Evolutionary conservation across 1,140 invertebrate species (phyloP), one percentile per base, ranked within the genome.

Genomic region (Sarcophaga peregrina): DNA sequence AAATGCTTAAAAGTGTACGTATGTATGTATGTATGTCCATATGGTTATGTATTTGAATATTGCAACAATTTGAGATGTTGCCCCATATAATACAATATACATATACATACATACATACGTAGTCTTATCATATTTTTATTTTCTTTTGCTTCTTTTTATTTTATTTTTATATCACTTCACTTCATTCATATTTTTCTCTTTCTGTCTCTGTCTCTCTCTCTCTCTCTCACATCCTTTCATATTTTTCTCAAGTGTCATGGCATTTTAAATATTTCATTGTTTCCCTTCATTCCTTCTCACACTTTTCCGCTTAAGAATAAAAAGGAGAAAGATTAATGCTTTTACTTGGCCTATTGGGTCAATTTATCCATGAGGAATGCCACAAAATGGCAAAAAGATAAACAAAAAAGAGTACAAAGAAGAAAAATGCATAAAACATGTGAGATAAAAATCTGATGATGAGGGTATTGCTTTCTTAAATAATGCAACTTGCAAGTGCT

Each of bases 301-400:
- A 37, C 25, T 37, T 4, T 37, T 37, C 4, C 25, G 25, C 25
- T 37, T 37, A 37, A n/a, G 54, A 58, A n/a, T 58, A 58, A n/a
- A 58, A n/a, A 58, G n/a, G 54, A n/a, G 11, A 58, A 58, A 58
- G 54, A 58, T 58, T n/a, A 68, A 68, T 68, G 9, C 20, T 68
- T 20, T 68, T 58, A n/a, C 54, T 2, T n/a, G n/a, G 62, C 62
- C 62, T 68, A 68, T 20, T 68, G 62, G 62, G 17, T 68, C 62
- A 68, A 68, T 68, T 68, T 37, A 37, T 37, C 25, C 25, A 37
- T 37, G 25, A 37, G 25, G 25, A 37, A 37, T 37, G 25, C 25
- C 25, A 37, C 25, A 37, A 37, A 37, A 37, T 2, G 25, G 25
- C 25, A 37, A 37, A n/a, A 37, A 37, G 25, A 37, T 37, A 37